phyloP scores from a whole-genome alignment of 2,888 invertebrate genomes.

The Actias luna region DNA sequence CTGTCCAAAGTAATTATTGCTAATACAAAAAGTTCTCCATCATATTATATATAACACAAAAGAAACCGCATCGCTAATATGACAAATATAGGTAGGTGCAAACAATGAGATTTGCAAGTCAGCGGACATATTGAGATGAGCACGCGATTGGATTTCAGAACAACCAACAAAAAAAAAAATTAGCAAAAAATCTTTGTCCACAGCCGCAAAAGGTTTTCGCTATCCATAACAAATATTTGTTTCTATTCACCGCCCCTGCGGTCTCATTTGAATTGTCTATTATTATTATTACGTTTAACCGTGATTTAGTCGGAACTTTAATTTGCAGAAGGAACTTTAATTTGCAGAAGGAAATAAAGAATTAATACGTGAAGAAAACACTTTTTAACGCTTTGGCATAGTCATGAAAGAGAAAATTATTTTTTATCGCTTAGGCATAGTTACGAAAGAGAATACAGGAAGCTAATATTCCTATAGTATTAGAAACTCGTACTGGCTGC shows the following conservation, averaged over 20 bases:
- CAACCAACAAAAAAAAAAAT: not conserved
- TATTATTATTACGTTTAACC: too few relatives aligned
- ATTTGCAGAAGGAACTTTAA: too few relatives aligned
- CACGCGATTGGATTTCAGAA: constrained; percentile 1
- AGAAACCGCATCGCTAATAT: constrained; percentile 50
- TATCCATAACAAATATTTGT: constrained; percentile 8
- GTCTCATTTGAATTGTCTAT: not conserved
- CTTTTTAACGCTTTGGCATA: too few relatives aligned
- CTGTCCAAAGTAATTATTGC: constrained; percentile 5
- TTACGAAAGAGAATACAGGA: too few relatives aligned
- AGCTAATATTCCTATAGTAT: too few relatives aligned
- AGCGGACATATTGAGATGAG: constrained; percentile 32
- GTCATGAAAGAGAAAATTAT: too few relatives aligned
- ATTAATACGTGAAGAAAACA: too few relatives aligned
- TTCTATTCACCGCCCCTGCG: not conserved
- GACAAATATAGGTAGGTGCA: constrained; percentile 50
- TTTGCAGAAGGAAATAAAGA: too few relatives aligned
- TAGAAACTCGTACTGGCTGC: too few relatives aligned
- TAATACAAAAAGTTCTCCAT: constrained; percentile 1
- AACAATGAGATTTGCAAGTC: constrained; percentile 59
- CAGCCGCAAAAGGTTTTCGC: constrained; percentile 44
- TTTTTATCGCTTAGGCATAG: too few relatives aligned
- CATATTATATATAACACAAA: constrained; percentile 45
- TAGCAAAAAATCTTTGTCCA: constrained; percentile 56
- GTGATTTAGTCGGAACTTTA: not conserved